phyloP scores from a whole-genome alignment of 2,888 invertebrate species.

The Acanthosepion pharaonis region DNA sequence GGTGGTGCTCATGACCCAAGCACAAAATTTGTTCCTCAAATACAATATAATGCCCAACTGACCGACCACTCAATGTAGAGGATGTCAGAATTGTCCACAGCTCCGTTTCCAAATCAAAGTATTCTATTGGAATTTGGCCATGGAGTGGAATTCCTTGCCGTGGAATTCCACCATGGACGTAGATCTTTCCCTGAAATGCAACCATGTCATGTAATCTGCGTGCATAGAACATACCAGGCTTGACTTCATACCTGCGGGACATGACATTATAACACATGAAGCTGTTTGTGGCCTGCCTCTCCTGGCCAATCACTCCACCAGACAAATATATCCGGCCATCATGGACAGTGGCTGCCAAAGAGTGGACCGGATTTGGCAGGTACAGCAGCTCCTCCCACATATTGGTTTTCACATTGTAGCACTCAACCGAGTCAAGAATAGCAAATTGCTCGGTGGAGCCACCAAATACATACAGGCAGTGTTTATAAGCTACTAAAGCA shows the following conservation, averaged over 20 bases:
- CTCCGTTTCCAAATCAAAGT: slow-evolving; percentile 65
- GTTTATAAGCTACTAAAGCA: slow-evolving; percentile 66
- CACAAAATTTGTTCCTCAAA: slow-evolving; percentile 69
- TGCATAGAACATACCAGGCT: slow-evolving; percentile 71
- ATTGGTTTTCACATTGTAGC: slow-evolving; percentile 70
- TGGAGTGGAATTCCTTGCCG: slow-evolving; percentile 69
- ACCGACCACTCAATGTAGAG: slow-evolving; percentile 72
- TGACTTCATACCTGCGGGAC: slow-evolving; percentile 65
- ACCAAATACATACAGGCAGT: slow-evolving; percentile 70
- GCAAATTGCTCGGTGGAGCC: slow-evolving; percentile 71
- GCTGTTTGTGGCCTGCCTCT: slow-evolving; percentile 67
- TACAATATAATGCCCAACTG: slow-evolving; percentile 72
- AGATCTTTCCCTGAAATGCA: slow-evolving; percentile 63
- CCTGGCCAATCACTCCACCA: slow-evolving; percentile 70
- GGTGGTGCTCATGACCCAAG: slow-evolving; percentile 72
- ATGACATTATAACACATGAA: slow-evolving; percentile 67
- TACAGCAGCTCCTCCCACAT: slow-evolving; percentile 70
- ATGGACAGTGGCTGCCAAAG: slow-evolving; percentile 66
- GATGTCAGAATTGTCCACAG: slow-evolving; percentile 72
- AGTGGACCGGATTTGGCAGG: slow-evolving; percentile 70
- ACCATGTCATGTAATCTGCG: slow-evolving; percentile 73
- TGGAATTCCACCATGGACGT: slow-evolving; percentile 72
- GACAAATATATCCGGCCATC: slow-evolving; percentile 69
- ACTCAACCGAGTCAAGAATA: slow-evolving; percentile 71
- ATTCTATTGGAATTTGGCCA: slow-evolving; percentile 73